Percentiles rank a stretch among this genome's conserved stretches.
phyloP scores from a whole-genome alignment of 2,113 vertebrate species.

The Martes martes region DNA sequence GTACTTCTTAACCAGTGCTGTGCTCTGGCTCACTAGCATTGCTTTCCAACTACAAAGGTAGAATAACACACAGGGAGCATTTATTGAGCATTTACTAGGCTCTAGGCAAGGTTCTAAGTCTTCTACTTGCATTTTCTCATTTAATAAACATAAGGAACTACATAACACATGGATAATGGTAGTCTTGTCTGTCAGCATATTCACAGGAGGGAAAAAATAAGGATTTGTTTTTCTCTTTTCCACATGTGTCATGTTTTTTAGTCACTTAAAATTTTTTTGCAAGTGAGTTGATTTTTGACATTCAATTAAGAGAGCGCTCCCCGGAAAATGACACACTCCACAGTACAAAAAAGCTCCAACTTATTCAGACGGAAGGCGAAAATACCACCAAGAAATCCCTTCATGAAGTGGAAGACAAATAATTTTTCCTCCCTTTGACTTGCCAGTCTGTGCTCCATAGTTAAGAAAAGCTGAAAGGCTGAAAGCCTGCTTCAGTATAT shows the following conservation, averaged over 20 bases:
- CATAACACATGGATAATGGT: neutral
- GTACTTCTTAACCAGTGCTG: neutral
- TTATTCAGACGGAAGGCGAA: slow-evolving; percentile 24
- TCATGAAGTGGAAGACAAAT: slow-evolving; percentile 39
- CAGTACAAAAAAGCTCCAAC: slow-evolving; percentile 22
- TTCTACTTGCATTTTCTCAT: neutral
- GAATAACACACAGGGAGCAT: neutral
- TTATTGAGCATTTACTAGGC: neutral
- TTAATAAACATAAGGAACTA: slow-evolving; percentile 15
- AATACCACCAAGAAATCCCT: slow-evolving; percentile 17
- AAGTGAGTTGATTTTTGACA: slow-evolving; percentile 38
- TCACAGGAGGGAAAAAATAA: neutral
- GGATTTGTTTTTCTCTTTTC: neutral
- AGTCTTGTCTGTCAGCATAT: neutral
- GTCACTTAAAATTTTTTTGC: neutral
- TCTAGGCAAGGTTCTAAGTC: neutral
- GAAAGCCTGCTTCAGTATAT: slow-evolving; percentile 42
- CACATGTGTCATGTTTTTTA: neutral
- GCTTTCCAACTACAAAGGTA: neutral
- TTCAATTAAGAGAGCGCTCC: slow-evolving; percentile 49
- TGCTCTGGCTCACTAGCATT: neutral
- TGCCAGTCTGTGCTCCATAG: neutral
- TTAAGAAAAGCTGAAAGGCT: slow-evolving; percentile 40
- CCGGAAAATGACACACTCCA: neutral
- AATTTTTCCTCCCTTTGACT: neutral